Evolutionary conservation across 1,140 invertebrate species (phyloP), one percentile per base, ranked within the genome.

Genomic region (Achatina immaculata): DNA sequence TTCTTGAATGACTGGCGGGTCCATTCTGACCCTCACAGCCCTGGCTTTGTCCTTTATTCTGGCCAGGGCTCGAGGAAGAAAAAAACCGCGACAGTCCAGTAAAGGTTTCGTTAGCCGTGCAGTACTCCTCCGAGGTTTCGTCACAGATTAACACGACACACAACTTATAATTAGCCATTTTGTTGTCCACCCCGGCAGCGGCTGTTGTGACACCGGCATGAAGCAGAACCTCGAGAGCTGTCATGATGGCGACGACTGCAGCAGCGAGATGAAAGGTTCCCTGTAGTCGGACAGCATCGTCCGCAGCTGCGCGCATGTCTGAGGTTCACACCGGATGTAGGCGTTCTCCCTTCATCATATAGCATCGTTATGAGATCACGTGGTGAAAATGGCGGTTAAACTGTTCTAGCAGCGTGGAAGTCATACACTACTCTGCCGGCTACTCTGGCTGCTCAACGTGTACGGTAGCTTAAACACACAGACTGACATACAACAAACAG

Each of bases 261-360:
- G 9, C 14, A 1, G 71, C 71, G 2, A 73, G 14, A 45, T 34
- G n/a, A n/a, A 19, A 2, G 48, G 71, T 31, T 2, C 43, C 7
- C 21, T n/a, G 28, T 31, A 43, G 28, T 48, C 43, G 71, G 31
- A 51, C 31, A 7, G 1, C 40, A n/a, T 73, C 71, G 31, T 73
- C 71, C 43, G 31, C 43, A 48, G 28, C 4, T 34, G 43, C 21
- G 42, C 40, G 42, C 71, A 73, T 73, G 71, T 73, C 71, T 73
- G 45, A 48, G 45, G 42, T 43, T 73, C 31, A 73, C 42, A 73
- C 71, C 71, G 71, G 71, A 73, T 43, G 71, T 73, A 34, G 71
- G 71, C 48, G 43, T n/a, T 24, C 42, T 45, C 3, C 43, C 14
- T 34, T 43, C 43, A 73, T 73, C 0, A 48, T 43, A 73, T 73